Percentiles rank a stretch among this genome's conserved stretches.
Conservation (phyloP, 1,140 invertebrate genomes). For the Aleiodes sp. region DNA sequence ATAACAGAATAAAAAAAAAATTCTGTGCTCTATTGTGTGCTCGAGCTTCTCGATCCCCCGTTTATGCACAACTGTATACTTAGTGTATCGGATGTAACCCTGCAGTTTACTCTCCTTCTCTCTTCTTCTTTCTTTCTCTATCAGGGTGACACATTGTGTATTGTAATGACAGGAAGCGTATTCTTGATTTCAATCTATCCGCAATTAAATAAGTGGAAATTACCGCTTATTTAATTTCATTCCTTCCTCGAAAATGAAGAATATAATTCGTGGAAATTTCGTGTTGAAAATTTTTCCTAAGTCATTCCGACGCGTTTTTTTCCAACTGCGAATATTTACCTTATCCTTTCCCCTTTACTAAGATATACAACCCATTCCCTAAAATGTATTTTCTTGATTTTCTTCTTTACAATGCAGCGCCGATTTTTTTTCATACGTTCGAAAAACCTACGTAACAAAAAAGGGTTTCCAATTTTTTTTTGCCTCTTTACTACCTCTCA, state of each 20-base stretch:
- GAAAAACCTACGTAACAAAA: background rate
- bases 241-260: too few relatives aligned
- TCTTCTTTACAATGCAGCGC: background rate
- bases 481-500: constrained; percentile 25
- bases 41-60: constrained; percentile 3
- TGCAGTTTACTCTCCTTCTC: background rate
- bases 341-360: background rate
- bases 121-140: too few relatives aligned
- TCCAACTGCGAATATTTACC: background rate
- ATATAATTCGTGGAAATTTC: too few relatives aligned
- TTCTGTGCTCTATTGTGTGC: constrained; percentile 26
- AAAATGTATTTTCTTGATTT: too few relatives aligned
- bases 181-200: constrained; percentile 44
- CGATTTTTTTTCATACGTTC: background rate
- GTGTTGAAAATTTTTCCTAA: too few relatives aligned
- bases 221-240: too few relatives aligned
- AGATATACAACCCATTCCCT: background rate
- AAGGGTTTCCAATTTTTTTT: constrained; percentile 14
- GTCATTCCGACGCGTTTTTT: background rate
- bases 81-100: constrained; percentile 29
- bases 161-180: constrained; percentile 49
- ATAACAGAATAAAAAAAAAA: constrained; percentile 54
- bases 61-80: constrained; percentile 20
- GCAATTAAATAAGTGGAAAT: too few relatives aligned
- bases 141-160: constrained; percentile 37